These are phyloP conservation scores for Diadema setosum DNA, from an alignment of 35 echinoderm and acorn worm species.

Conservation along the genomic window DNA sequence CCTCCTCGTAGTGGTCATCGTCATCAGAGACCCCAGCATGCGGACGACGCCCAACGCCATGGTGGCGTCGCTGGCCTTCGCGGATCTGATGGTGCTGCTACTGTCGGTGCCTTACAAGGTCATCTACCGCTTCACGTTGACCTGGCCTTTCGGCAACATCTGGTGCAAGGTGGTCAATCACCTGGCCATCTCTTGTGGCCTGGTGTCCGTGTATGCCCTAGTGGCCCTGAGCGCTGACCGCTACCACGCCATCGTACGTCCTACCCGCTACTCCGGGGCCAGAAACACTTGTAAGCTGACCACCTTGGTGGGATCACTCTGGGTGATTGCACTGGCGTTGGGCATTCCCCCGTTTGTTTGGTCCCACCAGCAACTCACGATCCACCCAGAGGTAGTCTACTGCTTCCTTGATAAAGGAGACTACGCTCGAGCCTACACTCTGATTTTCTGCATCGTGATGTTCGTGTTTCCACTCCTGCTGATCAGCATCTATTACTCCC, in stretches of 20 bases:
- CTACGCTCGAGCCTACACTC: conserved; percentile 11
- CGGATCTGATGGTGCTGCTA: conserved; percentile 69
- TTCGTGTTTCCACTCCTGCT: conserved; percentile 67
- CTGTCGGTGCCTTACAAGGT: conserved; percentile 66
- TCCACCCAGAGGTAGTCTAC: neutral
- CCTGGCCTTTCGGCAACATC: conserved; percentile 27
- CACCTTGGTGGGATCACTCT: conserved; percentile 1
- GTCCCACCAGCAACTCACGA: neutral
- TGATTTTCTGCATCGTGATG: conserved; percentile 32
- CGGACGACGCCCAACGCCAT: conserved; percentile 79
- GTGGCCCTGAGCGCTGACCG: conserved; percentile 74
- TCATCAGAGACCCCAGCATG: conserved; percentile 71
- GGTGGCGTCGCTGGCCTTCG: conserved; percentile 84
- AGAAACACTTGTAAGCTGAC: conserved; percentile 1
- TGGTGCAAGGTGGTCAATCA: conserved; percentile 56
- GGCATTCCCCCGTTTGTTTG: conserved; percentile 30
- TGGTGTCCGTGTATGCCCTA: conserved; percentile 75
- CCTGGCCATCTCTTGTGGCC: conserved; percentile 43
- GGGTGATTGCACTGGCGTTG: conserved; percentile 40
- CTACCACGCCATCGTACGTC: conserved; percentile 86
- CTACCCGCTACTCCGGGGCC: conserved; percentile 58
- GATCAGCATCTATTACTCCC: conserved; percentile 66
- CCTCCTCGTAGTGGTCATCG: conserved; percentile 65
- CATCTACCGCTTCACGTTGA: neutral
- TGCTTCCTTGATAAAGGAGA: neutral